These are phyloP conservation scores for Pemphigus obesinymphae DNA, from an alignment of 1,140 invertebrate species.

Conservation along the genomic window DNA sequence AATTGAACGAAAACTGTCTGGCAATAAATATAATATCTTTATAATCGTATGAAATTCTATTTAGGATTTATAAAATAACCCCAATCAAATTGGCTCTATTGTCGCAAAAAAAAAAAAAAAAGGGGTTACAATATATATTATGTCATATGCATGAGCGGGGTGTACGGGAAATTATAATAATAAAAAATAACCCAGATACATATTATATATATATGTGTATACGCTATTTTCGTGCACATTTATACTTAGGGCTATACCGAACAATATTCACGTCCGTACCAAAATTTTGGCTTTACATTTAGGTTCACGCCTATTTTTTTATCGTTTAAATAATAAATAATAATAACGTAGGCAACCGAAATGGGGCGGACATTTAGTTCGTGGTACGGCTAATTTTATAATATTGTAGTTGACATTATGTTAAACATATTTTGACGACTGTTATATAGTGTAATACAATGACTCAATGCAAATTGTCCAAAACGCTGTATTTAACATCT, in stretches of 20 bases:
- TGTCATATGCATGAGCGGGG: not conserved
- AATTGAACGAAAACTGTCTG: constrained; percentile 33
- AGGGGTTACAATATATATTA: not conserved
- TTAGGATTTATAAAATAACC: constrained; percentile 37
- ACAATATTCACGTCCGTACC: constrained; percentile 9
- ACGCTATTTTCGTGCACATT: not conserved
- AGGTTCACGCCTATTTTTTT: constrained; percentile 30
- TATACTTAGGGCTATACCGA: not conserved
- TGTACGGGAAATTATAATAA: constrained; percentile 28
- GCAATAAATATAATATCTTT: constrained; percentile 39
- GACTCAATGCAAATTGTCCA: not conserved
- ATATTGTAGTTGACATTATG: constrained; percentile 2
- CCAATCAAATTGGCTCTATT: constrained; percentile 30
- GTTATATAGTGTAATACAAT: not conserved
- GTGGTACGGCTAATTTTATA: not conserved
- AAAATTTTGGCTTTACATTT: constrained; percentile 2
- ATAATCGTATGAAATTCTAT: constrained; percentile 40
- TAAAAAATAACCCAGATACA: constrained; percentile 32
- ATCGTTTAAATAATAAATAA: not conserved
- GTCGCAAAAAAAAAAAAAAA: not conserved
- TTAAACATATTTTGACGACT: constrained; percentile 28
- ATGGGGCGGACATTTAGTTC: constrained; percentile 12
- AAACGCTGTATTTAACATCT: not conserved
- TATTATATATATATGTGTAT: not conserved
- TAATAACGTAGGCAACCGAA: not conserved